phyloP scores from a whole-genome alignment of 2,888 invertebrate genomes.

The Cosmopolites sordidus region DNA sequence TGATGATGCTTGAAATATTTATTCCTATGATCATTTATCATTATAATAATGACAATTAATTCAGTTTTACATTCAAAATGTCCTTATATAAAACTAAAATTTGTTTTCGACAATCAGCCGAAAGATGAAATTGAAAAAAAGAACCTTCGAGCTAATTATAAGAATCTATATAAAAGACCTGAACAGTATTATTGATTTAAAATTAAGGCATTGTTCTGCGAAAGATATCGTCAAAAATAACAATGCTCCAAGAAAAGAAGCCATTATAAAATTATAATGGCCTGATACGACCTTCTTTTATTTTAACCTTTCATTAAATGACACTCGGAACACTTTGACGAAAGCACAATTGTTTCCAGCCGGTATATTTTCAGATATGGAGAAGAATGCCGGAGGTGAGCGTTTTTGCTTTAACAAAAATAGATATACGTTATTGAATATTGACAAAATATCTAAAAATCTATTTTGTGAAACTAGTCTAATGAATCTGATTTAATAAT shows the following conservation, averaged over 20 bases:
- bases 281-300: slow-evolving; percentile 27
- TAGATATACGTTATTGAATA: no score
- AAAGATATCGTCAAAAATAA: slow-evolving; percentile 37
- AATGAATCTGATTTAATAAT: no score
- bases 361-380: slow-evolving; percentile 18
- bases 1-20: no score
- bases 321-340: slow-evolving; percentile 30
- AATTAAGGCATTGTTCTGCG: slow-evolving; percentile 35
- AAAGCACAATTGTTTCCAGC: slow-evolving; percentile 17
- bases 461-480: no score
- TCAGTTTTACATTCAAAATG: no score
- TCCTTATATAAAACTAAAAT: no score
- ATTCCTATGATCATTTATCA: no score
- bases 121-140: background rate
- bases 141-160: slow-evolving; percentile 16
- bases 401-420: no score
- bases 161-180: slow-evolving; percentile 29
- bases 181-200: slow-evolving; percentile 35
- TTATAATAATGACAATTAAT: no score
- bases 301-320: slow-evolving; percentile 28
- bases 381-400: background rate
- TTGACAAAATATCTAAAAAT: no score
- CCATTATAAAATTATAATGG: slow-evolving; percentile 30
- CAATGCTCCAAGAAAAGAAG: slow-evolving; percentile 38
- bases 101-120: no score